Evolutionary conservation across 2,888 invertebrate species (phyloP).

Genomic region (Drosophila demipolita): DNA sequence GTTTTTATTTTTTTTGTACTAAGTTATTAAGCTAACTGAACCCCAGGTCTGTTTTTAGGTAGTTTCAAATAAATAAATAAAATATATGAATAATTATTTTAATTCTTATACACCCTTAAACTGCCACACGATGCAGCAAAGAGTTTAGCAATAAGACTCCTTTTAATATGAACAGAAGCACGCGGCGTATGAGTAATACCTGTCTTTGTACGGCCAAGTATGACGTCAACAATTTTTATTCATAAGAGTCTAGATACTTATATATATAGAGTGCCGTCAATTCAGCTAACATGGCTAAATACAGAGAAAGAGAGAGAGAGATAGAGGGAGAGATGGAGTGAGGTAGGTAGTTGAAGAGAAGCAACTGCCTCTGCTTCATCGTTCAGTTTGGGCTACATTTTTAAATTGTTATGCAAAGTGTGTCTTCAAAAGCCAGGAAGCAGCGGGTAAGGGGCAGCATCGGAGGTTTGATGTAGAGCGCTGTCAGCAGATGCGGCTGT

Average conservation of each 20-base stretch:
- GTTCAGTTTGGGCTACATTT: constrained; percentile 40
- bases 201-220: background rate
- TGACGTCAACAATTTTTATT: constrained; percentile 53
- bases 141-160: constrained; percentile 42
- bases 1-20: background rate
- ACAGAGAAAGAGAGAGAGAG: constrained; percentile 23
- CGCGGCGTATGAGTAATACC: constrained; percentile 61
- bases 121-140: background rate
- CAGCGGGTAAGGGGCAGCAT: background rate
- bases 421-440: constrained; percentile 16
- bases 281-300: constrained; percentile 41
- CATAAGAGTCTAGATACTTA: constrained; percentile 25
- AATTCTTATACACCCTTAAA: background rate
- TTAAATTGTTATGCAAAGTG: constrained; percentile 46
- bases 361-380: too few species aligned
- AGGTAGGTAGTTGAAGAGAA: background rate
- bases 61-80: background rate
- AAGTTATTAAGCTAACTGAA: background rate
- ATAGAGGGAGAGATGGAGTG: background rate
- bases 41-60: background rate
- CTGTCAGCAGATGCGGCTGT: constrained; percentile 50
- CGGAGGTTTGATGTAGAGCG: background rate
- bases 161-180: constrained; percentile 50
- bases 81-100: background rate
- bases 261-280: constrained; percentile 36